phyloP scores from a whole-genome alignment of 2,888 invertebrate genomes.

The Drosophila mulleri region DNA sequence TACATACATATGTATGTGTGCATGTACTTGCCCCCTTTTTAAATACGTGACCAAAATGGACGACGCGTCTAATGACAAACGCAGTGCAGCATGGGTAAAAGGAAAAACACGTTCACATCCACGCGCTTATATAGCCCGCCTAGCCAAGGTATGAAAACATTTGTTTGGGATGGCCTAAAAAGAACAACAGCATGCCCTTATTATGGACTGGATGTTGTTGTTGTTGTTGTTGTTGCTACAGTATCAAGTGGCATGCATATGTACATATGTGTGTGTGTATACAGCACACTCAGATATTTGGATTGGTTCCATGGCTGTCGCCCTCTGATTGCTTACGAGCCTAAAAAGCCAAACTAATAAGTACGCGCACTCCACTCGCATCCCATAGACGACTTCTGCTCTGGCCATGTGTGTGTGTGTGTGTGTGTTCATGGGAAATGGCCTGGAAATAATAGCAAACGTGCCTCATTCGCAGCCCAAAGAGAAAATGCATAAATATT shows the following conservation, averaged over 20 bases:
- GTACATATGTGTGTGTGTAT: neutral
- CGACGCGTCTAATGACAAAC: conserved; percentile 45
- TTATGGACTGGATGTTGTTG: conserved; percentile 44
- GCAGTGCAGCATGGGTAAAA: conserved; percentile 31
- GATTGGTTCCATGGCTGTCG: conserved; percentile 34
- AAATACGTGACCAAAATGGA: conserved; percentile 73
- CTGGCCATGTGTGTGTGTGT: conserved; percentile 18
- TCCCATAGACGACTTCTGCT: neutral
- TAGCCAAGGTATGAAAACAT: conserved; percentile 45
- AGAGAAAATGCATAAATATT: conserved; percentile 77
- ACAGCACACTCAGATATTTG: conserved; percentile 28
- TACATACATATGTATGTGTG: neutral
- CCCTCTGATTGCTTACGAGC: conserved; percentile 36
- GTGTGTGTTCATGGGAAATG: conserved; percentile 78
- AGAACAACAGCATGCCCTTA: conserved; percentile 54
- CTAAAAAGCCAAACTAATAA: conserved; percentile 49
- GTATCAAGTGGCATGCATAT: conserved; percentile 65
- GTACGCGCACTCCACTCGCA: conserved; percentile 38
- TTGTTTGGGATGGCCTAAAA: conserved; percentile 47
- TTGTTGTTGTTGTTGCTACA: conserved; percentile 43
- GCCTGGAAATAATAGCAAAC: conserved; percentile 77
- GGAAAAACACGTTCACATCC: conserved; percentile 22
- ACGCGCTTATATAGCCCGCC: conserved; percentile 8
- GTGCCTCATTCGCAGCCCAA: conserved; percentile 56
- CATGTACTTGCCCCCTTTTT: conserved; percentile 31